Conservation (phyloP, 2,113 vertebrate genomes). For the Ochotona curzoniae region DNA sequence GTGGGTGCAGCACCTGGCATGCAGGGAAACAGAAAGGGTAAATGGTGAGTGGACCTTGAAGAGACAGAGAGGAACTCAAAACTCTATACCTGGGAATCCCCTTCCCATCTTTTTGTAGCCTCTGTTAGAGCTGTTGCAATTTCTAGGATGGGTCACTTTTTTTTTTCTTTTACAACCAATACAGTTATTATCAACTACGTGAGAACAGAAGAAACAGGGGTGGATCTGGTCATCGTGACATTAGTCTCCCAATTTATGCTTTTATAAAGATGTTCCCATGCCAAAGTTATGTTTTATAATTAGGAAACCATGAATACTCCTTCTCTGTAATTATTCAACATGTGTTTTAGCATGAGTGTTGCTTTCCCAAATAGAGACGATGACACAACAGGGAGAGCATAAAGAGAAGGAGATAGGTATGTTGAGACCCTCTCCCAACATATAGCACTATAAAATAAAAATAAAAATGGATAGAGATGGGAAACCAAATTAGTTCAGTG, state of each 20-base stretch:
- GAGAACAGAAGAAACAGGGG: background rate
- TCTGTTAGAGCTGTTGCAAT: background rate
- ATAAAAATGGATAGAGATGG: background rate
- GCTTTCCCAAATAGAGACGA: conserved; percentile 8
- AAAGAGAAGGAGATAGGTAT: conserved; percentile 5
- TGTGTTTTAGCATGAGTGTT: background rate
- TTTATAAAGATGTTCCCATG: conserved; percentile 54
- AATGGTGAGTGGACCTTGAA: background rate
- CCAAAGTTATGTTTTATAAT: conserved; percentile 50
- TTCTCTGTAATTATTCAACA: conserved; percentile 1
- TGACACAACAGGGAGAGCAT: background rate
- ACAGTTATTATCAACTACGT: conserved; percentile 32
- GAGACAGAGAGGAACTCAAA: background rate
- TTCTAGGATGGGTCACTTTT: conserved; percentile 46
- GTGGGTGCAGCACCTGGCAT: background rate
- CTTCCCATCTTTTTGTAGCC: background rate
- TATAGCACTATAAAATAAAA: background rate
- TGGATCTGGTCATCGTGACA: conserved; percentile 61
- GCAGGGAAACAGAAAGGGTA: background rate
- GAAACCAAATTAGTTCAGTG: background rate
- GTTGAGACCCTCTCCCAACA: background rate
- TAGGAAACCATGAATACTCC: conserved; percentile 34
- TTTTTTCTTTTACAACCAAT: background rate
- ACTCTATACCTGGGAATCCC: background rate
- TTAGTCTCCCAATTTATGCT: conserved; percentile 53